Evolutionary conservation across 2,113 vertebrate species (phyloP).

Genomic region (Prunella fulvescens): DNA sequence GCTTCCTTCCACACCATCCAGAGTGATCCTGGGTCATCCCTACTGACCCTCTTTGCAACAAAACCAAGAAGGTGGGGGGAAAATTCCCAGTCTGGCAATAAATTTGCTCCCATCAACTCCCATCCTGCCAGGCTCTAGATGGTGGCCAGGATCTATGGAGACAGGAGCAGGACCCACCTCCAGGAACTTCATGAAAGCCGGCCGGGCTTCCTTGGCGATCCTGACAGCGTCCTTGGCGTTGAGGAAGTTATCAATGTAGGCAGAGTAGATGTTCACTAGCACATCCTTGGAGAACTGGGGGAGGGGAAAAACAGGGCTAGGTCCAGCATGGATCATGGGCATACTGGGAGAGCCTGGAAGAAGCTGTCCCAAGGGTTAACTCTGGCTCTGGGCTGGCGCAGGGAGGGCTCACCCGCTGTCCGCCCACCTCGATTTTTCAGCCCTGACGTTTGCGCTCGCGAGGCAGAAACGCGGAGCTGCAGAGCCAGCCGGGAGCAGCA

Average conservation of each 20-base stretch:
- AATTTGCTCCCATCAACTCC: background rate
- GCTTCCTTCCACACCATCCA: background rate
- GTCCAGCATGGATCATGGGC: background rate
- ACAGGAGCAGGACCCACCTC: constrained; percentile 77
- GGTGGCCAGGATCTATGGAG: background rate
- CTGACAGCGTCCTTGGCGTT: constrained; percentile 96
- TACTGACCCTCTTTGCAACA: background rate
- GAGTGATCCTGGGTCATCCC: background rate
- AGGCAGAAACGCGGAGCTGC: constrained; percentile 2
- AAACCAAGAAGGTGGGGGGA: background rate
- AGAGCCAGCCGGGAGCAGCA: background rate
- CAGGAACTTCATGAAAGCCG: constrained; percentile 95
- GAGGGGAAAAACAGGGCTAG: background rate
- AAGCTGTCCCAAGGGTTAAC: constrained; percentile 54
- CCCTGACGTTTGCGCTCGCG: background rate
- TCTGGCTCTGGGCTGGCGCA: background rate
- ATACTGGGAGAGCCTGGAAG: background rate
- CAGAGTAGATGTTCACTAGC: constrained; percentile 94
- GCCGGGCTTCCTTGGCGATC: constrained; percentile 93
- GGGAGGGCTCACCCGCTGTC: background rate
- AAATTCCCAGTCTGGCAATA: background rate
- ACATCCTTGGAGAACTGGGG: constrained; percentile 95
- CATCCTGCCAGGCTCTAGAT: background rate
- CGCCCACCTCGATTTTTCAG: background rate
- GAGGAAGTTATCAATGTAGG: constrained; percentile 98